These are phyloP conservation scores for Erynnis tages DNA, from an alignment of 2,888 invertebrate species.

Conservation along the genomic window DNA sequence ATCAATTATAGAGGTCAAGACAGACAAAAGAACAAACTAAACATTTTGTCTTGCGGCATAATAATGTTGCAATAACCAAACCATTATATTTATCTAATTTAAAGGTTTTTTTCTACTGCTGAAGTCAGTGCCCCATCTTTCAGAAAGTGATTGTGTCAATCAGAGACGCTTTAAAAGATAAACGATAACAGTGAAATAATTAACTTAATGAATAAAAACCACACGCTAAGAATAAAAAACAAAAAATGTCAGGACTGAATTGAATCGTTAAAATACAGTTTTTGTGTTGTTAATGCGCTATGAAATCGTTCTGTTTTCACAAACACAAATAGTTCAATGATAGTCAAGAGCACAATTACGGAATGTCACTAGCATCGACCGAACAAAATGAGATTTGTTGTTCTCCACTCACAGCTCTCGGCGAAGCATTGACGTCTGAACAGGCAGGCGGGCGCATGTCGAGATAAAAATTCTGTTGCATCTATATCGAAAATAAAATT, in stretches of 20 bases:
- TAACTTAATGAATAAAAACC: neutral
- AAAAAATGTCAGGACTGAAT: neutral
- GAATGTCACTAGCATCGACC: conserved; percentile 26
- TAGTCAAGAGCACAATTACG: conserved; percentile 26
- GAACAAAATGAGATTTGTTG: conserved; percentile 28
- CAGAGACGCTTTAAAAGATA: neutral
- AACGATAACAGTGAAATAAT: neutral
- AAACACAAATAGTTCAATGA: conserved; percentile 21
- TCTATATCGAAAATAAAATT: conserved; percentile 73
- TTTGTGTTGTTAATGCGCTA: conserved; percentile 14
- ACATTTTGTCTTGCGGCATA: conserved; percentile 14
- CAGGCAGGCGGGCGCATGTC: conserved; percentile 37
- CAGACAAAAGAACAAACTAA: conserved; percentile 17
- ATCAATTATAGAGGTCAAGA: conserved; percentile 22
- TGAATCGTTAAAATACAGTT: conserved; percentile 10
- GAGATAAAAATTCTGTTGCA: conserved; percentile 63
- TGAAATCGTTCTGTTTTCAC: conserved; percentile 13
- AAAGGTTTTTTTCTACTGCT: conserved; percentile 14
- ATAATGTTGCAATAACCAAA: conserved; percentile 17
- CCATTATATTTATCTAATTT: conserved; percentile 22
- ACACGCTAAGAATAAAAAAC: neutral
- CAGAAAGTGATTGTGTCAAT: conserved; percentile 16
- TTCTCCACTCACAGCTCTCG: conserved; percentile 24
- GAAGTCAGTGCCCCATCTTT: conserved; percentile 11
- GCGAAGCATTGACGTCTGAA: conserved; percentile 40